Base-by-base conservation (phyloP, 2,113 vertebrate genomes). In the Hystrix cristata region DNA sequence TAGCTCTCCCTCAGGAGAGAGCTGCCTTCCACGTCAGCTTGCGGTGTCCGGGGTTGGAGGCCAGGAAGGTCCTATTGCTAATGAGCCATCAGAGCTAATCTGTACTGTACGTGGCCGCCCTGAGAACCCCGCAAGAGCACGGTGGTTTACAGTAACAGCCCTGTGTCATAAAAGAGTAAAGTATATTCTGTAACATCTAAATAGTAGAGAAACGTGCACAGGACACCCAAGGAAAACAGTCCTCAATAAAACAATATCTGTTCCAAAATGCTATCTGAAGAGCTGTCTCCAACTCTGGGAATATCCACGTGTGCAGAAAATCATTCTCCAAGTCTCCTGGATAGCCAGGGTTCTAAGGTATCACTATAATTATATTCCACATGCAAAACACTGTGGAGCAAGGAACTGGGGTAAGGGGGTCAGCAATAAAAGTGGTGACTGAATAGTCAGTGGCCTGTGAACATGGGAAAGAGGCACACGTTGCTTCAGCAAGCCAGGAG, bases 181-280 rank as follows among this genome's bases (percentile, higher is more conserved):
- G 29, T 31, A 31, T 46, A n/a, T 72, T 84, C 78, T 88, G 31
- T 94, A 83, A 84, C 82, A 87, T 85, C 69, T 64, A 67, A 85
- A 83, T 51, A 69, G 88, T 15, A 18, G 25, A 67, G 51, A 25
- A 43, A 78, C 38, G 23, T 74, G 5, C 65, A 79, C 3, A 27
- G 18, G 55, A 65, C 9, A 34, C 27, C 87, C 85, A 46, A 62
- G 59, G 87, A 46, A 69, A 82, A 81, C 12, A 48, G 11, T 87
- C 34, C 27, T 69, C 13, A 91, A 29, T 59, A 62, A 91, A 86
- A 67, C 67, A 72, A 51, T 59, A 71, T 29, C 21, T 91, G 12
- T 60, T 87, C 84, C n/a, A 94, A 82, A 91, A 89, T 65, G 6
- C 21, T n/a, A 85, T 23, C 48, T 65, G 81, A 76, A 57, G 85